Conservation (phyloP, 2,113 vertebrate genomes). For the Alligator sinensis region DNA sequence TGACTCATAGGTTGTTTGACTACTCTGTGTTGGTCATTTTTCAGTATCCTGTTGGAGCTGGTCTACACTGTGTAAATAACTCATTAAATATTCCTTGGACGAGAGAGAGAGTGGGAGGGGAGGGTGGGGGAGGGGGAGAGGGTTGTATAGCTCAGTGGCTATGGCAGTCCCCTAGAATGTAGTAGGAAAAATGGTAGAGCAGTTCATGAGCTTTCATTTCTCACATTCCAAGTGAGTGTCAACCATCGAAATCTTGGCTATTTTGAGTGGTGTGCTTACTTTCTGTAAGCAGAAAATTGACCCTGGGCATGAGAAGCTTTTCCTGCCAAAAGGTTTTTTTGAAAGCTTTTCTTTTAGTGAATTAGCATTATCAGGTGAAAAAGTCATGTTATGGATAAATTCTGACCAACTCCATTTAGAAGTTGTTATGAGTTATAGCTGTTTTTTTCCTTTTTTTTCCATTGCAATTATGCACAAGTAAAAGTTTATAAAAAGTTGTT, state of each 20-base stretch:
- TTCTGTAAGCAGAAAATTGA: no score
- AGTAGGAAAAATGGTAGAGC: no score
- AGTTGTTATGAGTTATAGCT: background rate
- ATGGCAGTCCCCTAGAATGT: no score
- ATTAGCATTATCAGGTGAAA: background rate
- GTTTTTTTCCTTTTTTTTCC: background rate
- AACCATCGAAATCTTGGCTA: no score
- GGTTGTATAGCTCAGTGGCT: no score
- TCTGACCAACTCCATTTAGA: background rate
- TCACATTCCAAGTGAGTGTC: no score
- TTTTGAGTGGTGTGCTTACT: no score
- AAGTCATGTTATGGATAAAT: background rate
- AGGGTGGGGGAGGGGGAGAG: no score
- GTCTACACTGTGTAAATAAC: background rate
- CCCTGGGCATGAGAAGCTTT: background rate
- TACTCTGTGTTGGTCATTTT: background rate
- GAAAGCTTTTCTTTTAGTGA: background rate
- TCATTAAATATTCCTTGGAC: background rate
- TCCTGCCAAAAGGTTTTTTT: background rate
- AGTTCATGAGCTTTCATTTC: no score
- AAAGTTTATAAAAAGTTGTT: constrained; percentile 5
- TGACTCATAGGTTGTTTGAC: background rate
- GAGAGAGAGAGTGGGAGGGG: no score
- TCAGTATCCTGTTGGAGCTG: background rate
- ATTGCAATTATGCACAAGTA: constrained; percentile 20